These are phyloP conservation scores for Aviceda subcristata DNA, from an alignment of 2,113 vertebrate species.

Conservation along the genomic window DNA sequence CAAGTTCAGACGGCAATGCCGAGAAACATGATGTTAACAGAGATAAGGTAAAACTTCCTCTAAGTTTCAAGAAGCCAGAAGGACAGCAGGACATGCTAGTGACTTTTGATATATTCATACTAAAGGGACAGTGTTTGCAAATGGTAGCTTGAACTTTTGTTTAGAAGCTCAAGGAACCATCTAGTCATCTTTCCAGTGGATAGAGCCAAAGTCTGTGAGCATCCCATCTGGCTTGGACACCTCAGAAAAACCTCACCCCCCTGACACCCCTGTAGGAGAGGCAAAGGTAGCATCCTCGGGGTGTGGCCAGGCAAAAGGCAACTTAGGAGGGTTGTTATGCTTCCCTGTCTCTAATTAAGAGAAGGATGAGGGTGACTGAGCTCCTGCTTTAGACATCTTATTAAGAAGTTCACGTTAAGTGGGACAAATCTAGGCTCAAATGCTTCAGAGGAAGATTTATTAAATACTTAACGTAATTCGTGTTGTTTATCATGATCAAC, in stretches of 20 bases:
- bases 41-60: background rate
- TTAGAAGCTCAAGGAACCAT: background rate
- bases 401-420: background rate
- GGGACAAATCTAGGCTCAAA: background rate
- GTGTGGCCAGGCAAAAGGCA: background rate
- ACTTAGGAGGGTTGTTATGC: background rate
- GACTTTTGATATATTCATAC: background rate
- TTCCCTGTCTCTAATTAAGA: background rate
- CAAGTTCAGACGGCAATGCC: background rate
- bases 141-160: background rate
- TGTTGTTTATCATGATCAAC: background rate
- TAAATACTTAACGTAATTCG: background rate
- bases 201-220: background rate
- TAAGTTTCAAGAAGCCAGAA: background rate
- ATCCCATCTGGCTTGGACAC: background rate
- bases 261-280: background rate
- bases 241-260: background rate
- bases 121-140: background rate
- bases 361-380: background rate
- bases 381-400: background rate
- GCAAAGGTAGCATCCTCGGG: background rate
- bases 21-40: background rate
- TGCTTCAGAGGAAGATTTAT: background rate
- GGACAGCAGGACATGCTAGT: background rate
- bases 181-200: background rate